Evolutionary conservation across 1,140 invertebrate genomes (phyloP).

Genomic region (Anastatus disparis): DNA sequence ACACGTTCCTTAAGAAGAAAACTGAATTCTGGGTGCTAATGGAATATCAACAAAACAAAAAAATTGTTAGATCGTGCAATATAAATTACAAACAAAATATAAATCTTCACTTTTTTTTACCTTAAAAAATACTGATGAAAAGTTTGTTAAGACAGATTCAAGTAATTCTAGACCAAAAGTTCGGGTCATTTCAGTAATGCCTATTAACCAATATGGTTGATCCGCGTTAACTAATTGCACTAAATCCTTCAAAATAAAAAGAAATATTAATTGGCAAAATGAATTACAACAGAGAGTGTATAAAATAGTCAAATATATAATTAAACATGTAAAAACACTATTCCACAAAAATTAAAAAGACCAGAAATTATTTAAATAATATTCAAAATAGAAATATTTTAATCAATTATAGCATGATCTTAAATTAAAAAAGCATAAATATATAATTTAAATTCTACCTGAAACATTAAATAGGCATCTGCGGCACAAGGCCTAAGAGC

Average conservation of each 20-base stretch:
- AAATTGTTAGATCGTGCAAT: too few species aligned
- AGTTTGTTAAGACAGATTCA: slow-evolving; percentile 92
- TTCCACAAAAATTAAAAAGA: too few species aligned
- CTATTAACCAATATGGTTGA: slow-evolving; percentile 92
- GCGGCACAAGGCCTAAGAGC: slow-evolving; percentile 88
- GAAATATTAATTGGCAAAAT: slow-evolving; percentile 19
- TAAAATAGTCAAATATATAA: too few species aligned
- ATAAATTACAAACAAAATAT: too few species aligned
- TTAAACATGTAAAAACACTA: too few species aligned
- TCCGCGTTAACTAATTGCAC: slow-evolving; percentile 97
- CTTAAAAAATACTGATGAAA: slow-evolving; percentile 92
- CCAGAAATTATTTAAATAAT: too few species aligned
- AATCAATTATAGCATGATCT: too few species aligned
- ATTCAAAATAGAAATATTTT: too few species aligned
- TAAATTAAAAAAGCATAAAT: too few species aligned
- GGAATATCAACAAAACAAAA: slow-evolving; percentile 1
- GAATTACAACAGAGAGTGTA: too few species aligned
- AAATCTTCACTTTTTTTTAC: slow-evolving; percentile 68
- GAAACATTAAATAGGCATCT: slow-evolving; percentile 95
- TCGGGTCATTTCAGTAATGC: slow-evolving; percentile 96
- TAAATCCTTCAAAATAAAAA: slow-evolving; percentile 77
- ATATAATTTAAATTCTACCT: slow-evolving; percentile 71
- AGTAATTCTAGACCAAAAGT: slow-evolving; percentile 96
- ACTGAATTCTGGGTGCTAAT: slow-evolving; percentile 91
- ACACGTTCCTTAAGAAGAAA: slow-evolving; percentile 96